Percentiles rank a stretch among this genome's conserved stretches.
phyloP scores from a whole-genome alignment of 92 coral and sea anemone genomes.

The Palythoa grandiflora region DNA sequence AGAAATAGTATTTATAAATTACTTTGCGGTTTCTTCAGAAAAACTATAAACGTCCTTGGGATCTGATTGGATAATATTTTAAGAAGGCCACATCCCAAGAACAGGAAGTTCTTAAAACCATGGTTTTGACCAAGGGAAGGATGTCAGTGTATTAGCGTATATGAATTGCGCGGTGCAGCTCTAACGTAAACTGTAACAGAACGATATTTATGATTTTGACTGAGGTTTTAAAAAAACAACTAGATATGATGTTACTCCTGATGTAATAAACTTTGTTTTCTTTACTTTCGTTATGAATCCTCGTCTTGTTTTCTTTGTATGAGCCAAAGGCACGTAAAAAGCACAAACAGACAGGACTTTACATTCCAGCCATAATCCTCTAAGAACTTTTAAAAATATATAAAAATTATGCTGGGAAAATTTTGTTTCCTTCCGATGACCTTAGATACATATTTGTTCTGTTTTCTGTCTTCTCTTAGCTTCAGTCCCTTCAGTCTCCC shows the following conservation, averaged over 20 bases:
- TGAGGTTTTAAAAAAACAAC: no score
- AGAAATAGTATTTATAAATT: constrained; percentile 12
- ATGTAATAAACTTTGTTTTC: background rate
- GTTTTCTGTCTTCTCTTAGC: constrained; percentile 23
- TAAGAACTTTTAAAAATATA: constrained; percentile 32
- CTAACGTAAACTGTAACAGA: background rate
- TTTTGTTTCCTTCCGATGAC: constrained; percentile 42
- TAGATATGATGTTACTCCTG: background rate
- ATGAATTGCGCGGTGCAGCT: background rate
- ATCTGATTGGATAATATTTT: background rate
- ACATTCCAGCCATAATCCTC: constrained; percentile 27
- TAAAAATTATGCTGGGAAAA: constrained; percentile 36
- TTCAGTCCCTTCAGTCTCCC: background rate
- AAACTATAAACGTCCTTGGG: constrained; percentile 29
- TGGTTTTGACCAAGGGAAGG: background rate
- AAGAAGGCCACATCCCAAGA: background rate
- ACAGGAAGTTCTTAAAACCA: background rate
- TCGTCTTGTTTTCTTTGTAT: background rate
- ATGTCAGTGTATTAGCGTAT: no score
- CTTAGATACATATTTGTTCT: constrained; percentile 1
- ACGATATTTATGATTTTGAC: background rate
- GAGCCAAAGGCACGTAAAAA: background rate
- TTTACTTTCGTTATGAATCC: constrained; percentile 17
- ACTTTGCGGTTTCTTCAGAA: constrained; percentile 43
- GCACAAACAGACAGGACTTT: background rate